These are phyloP conservation scores for Sarcophaga carnaria DNA, from an alignment of 2,888 invertebrate genomes.

Conservation along the genomic window DNA sequence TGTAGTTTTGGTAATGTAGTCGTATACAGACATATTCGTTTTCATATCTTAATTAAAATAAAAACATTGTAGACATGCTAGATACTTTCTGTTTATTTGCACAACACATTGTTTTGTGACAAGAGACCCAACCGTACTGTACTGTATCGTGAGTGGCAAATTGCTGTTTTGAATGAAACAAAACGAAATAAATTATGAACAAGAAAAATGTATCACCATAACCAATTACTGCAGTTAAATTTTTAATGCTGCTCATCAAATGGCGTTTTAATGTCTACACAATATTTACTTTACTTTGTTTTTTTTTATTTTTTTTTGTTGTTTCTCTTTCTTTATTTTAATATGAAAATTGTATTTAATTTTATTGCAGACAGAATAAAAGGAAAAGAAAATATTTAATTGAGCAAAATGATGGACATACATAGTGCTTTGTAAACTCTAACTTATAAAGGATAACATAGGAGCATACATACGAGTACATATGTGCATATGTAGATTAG, in stretches of 20 bases:
- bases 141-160: too few relatives aligned
- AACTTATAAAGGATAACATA: too few relatives aligned
- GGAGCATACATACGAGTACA: too few relatives aligned
- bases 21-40: too few relatives aligned
- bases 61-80: too few relatives aligned
- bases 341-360: constrained; percentile 33
- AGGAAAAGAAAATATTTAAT: constrained; percentile 15
- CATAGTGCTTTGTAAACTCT: background rate
- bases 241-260: constrained; percentile 9
- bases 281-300: background rate
- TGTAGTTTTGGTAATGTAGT: too few relatives aligned
- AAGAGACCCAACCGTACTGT: too few relatives aligned
- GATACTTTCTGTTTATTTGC: too few relatives aligned
- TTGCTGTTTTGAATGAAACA: too few relatives aligned
- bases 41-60: too few relatives aligned
- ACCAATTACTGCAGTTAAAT: constrained; percentile 18
- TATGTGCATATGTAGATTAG: background rate
- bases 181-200: background rate
- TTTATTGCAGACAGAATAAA: constrained; percentile 12
- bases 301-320: background rate
- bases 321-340: background rate
- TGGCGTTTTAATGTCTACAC: constrained; percentile 12
- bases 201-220: background rate
- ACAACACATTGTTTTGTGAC: too few relatives aligned
- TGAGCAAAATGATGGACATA: background rate